Base-by-base conservation (phyloP, 2,888 invertebrate genomes). In the Lasioglossum morio region DNA sequence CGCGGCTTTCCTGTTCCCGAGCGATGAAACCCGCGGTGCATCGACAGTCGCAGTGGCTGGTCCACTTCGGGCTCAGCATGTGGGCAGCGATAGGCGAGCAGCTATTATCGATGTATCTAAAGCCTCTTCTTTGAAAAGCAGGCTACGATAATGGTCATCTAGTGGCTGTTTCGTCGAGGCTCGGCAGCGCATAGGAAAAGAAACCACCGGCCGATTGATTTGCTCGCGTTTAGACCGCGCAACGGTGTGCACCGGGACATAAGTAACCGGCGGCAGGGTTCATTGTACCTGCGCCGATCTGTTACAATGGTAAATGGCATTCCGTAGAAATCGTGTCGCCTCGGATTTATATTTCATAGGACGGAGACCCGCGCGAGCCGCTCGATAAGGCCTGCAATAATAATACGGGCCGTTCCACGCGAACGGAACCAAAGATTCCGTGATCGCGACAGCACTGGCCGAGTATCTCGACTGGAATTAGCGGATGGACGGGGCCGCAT, bases 321-420 rank as follows among this genome's bases (percentile, higher is more conserved):
- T 63, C 72, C 43, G 12, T 19, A n/a, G 70, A 43, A 82, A 73
- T 82, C 72, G 66, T 53, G 43, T 78, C 37, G 27, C 19, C 7
- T 12, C 23, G 48, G 72, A 72, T 78, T 77, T 37, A 81, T 48
- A 72, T 81, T 63, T 72, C 78, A 78, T 69, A 30, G 14, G 30
- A n/a, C 16, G 43, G 27, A 63, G 40, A 63, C 19, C 1, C 30
- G 30, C 27, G 30, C 30, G 19, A 60, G 19, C 14, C 34, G 63
- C 30, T 46, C 77, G 70, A 81, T 77, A 43, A 81, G 70, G 23
- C 27, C 46, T 72, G 60, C 69, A 69, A 69, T 78, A 60, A 63
- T 63, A 78, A 77, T 60, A 78, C 57, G 12, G 60, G 48, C 16
- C 48, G 79, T 19, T 53, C 46, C 43, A 14, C 37, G 69, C 40